phyloP scores from a whole-genome alignment of 2,113 vertebrate species.

The Anseranas semipalmata region DNA sequence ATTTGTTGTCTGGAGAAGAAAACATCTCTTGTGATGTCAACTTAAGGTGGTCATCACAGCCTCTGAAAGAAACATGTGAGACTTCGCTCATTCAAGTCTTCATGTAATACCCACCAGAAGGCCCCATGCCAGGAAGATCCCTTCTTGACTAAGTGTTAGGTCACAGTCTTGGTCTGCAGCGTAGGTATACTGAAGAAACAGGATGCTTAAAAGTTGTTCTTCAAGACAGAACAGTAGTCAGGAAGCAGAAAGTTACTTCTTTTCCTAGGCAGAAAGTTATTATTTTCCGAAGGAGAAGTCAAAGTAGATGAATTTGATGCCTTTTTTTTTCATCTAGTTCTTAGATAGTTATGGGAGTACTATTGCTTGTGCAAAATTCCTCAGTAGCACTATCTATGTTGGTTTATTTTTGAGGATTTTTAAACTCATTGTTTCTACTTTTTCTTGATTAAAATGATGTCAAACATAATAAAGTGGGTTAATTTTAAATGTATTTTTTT shows the following conservation, averaged over 20 bases:
- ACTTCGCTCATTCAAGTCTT: slow-evolving; percentile 9
- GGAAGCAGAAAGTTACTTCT: neutral
- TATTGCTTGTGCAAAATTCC: neutral
- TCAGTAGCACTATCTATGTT: neutral
- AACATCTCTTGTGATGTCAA: slow-evolving; percentile 31
- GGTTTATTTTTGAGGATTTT: neutral
- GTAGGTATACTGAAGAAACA: neutral
- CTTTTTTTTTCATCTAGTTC: neutral
- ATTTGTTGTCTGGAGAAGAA: slow-evolving; percentile 46
- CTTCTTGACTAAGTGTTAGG: neutral
- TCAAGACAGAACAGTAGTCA: neutral
- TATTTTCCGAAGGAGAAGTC: neutral
- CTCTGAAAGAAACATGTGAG: slow-evolving; percentile 47
- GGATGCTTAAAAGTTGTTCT: neutral
- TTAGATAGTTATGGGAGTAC: neutral
- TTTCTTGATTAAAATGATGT: neutral
- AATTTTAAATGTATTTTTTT: neutral
- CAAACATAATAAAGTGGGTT: neutral
- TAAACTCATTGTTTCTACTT: neutral
- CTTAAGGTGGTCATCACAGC: slow-evolving; percentile 30
- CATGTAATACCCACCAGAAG: neutral
- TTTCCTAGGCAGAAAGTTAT: neutral
- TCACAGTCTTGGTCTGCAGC: neutral
- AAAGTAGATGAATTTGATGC: neutral
- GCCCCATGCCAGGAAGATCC: neutral